A percentile compares a stretch with the other conserved stretches of the same genome.
Evolutionary conservation across 2,113 vertebrate genomes (phyloP).

Genomic region (Sakesphorus luctuosus): DNA sequence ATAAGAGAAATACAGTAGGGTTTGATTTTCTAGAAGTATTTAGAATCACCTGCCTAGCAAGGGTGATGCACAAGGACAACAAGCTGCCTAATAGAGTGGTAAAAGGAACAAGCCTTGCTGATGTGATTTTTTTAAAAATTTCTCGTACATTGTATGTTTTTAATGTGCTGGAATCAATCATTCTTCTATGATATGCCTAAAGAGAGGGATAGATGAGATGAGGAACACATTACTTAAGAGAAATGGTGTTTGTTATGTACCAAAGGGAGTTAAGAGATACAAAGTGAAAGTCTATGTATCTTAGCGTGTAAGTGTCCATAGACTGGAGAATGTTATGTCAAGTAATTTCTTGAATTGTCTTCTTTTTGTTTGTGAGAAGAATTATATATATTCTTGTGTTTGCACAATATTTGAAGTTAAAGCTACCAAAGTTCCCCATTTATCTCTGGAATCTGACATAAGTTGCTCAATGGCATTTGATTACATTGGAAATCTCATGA

Average conservation of each 20-base stretch:
- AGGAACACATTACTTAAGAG: not conserved
- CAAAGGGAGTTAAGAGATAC: not conserved
- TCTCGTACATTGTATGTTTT: not conserved
- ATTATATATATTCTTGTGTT: not conserved
- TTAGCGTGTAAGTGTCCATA: not conserved
- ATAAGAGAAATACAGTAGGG: not conserved
- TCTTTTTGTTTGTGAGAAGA: not conserved
- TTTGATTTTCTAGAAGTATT: not conserved
- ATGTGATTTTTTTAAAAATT: not conserved
- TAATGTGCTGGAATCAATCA: not conserved
- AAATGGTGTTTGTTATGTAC: not conserved
- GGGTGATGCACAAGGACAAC: not conserved
- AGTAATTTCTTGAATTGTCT: not conserved
- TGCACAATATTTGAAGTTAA: not conserved
- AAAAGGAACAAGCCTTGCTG: not conserved
- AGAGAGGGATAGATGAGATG: not conserved
- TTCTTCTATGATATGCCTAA: not conserved
- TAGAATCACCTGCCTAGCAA: not conserved
- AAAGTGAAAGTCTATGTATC: not conserved
- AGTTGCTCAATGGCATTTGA: not conserved
- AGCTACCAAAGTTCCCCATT: not conserved
- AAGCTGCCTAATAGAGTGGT: not conserved
- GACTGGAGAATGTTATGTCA: not conserved
- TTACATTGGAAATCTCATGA: not conserved
- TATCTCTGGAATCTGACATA: not conserved